Percentiles rank a stretch among this genome's conserved stretches.
These are phyloP conservation scores for Mustela lutreola DNA, from an alignment of 2,113 vertebrate genomes.

Conservation along the genomic window DNA sequence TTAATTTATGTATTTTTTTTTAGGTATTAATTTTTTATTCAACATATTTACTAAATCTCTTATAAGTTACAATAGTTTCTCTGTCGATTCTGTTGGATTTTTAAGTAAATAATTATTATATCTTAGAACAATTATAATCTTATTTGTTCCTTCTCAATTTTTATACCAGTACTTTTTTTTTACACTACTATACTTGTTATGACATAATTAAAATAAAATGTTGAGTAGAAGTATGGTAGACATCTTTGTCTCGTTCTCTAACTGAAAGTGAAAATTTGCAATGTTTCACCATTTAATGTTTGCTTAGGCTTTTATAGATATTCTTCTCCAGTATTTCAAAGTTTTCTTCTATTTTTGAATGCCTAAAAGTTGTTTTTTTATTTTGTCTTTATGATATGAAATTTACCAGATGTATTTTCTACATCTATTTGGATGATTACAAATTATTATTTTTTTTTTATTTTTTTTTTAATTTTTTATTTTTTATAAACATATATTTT, in stretches of 20 bases:
- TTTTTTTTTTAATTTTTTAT: too few species aligned
- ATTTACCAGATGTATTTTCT: neutral
- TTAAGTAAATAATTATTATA: neutral
- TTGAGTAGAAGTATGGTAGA: neutral
- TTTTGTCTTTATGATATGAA: neutral
- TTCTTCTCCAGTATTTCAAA: neutral
- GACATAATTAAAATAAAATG: slow-evolving; percentile 1
- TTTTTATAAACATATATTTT: too few species aligned
- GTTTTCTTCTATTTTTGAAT: neutral
- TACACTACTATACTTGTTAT: neutral
- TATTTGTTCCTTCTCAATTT: neutral
- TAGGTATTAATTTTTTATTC: neutral
- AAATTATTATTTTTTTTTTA: slow-evolving; percentile 15
- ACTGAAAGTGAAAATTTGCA: neutral
- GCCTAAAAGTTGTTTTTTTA: neutral
- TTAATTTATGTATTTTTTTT: too few species aligned
- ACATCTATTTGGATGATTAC: neutral
- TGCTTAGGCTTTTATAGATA: neutral
- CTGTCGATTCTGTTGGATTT: neutral
- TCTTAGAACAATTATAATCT: neutral
- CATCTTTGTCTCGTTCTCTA: neutral
- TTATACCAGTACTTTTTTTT: neutral
- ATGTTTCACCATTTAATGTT: neutral
- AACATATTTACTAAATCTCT: neutral
- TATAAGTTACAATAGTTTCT: neutral